Base-by-base conservation (phyloP, 2,888 invertebrate genomes). In the Tinea pellionella region DNA sequence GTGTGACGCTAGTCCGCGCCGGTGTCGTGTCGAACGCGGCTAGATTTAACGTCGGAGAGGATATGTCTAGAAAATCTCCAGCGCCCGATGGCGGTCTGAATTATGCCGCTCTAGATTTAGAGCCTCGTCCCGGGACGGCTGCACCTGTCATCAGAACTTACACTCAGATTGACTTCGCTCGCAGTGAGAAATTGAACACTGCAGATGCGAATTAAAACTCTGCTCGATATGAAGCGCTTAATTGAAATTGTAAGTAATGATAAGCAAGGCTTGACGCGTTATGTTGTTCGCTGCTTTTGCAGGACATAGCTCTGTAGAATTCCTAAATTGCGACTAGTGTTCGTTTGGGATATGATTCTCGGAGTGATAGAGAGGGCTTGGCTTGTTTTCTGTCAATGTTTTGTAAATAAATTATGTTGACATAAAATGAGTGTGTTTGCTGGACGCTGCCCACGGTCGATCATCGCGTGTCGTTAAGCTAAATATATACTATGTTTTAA, bases 91-190 rank as follows among this genome's bases (percentile, higher is more conserved):
- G 57, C 51, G 60, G 60, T 60, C 73, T 84, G 60, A 69, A 84
- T 75, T 86, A 87, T 78, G 86, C 86, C 29, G 77, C 86, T 63
- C 74, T 85, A 59, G 84, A 84, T 72, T 74, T 85, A 65, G 82
- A 85, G 72, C 80, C 78, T 66, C 73, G 75, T 7, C 72, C 71
- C 42, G 69, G 70, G 63, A 68, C 65, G 67, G 64, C 88, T 42
- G 79, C 87, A 19, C 69, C 83, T 18, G 71, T 88, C 53, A 78
- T 82, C 62, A 90, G 92, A 69, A 89, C 89, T 43, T 95, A 95
- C 79, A 94, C 94, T 64, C 92, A 94, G 84, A 94, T 95, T 63
- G 94, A 94, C 88, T 95, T 94, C 79, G 86, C 90, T 32, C 91
- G 91, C 75, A 89, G 90, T 74, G 90, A 90, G 65, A 78, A 78